Evolutionary conservation across 2,113 vertebrate genomes (phyloP), one percentile per base, ranked within the genome.

Genomic region (Brachirus orientalis): DNA sequence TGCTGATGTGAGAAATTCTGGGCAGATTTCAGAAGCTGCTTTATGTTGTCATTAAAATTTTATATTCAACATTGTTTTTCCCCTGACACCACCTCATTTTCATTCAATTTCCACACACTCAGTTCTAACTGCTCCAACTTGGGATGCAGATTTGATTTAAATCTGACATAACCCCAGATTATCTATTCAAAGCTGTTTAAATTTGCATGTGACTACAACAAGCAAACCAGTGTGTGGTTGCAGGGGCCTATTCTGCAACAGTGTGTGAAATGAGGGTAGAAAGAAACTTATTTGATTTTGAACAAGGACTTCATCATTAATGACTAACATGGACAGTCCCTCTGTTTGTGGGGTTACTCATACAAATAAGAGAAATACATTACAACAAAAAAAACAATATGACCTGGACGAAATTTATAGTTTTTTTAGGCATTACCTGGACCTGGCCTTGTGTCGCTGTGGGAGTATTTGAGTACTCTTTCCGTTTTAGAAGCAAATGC

Each of bases 401-500:
- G n/a, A n/a, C n/a, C n/a, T n/a, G 18, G 10, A 6, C 37, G 10
- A 51, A 51, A 64, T 10, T 47, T 46, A 13, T 19, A 18, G 37
- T n/a, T 45, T n/a, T 10, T 10, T 12, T 6, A 36, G 13, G 6
- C 17, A 40, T 70, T 71, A 95, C 94, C 94, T 92, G 95, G 94
- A n/a, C 92, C 93, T 0, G 94, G 94, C 0, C 77, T 33, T 1
- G 8, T 47, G 11, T 80, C 22, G 22, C 60, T 77, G 33, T 13
- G 18, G 0, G 50, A 0, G 0, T 7, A 41, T 5, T 8, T 17
- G 0, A 53, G 7, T 87, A 81, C 86, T 35, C 88, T 74, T 37
- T 82, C 67, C 7, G 89, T 93, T 60, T 62, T 92, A 28, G 94
- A 95, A 66, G 92, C 83, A 10, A 95, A 95, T 0, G 57, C 91